Percentiles rank a stretch among this genome's conserved stretches.
Conservation (phyloP, 2,888 invertebrate genomes). For the Phoenoteleia sp. region DNA sequence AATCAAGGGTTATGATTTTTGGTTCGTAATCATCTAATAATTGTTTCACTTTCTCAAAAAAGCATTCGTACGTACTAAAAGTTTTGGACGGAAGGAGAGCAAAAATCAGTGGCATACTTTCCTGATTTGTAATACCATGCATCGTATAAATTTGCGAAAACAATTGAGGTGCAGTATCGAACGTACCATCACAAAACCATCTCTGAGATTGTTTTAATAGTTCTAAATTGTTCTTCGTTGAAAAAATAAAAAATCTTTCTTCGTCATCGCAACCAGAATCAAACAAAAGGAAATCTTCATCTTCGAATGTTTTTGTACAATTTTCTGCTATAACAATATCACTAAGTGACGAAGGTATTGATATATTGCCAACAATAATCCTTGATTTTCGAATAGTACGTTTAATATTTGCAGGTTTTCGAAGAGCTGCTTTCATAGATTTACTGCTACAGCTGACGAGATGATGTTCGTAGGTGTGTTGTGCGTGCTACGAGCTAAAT, state of each 20-base stretch:
- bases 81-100: not conserved
- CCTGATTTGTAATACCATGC: constrained; percentile 3
- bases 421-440: not conserved
- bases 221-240: not conserved
- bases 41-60: not conserved
- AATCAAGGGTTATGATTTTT: not conserved
- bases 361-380: not conserved
- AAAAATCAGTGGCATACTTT: constrained; percentile 7
- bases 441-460: not conserved
- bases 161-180: not conserved
- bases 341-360: not conserved
- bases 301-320: not conserved
- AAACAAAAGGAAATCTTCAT: not conserved
- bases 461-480: constrained; percentile 17
- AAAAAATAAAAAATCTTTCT: not conserved
- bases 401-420: not conserved
- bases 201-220: not conserved
- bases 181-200: constrained; percentile 8
- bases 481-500: not conserved
- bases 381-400: not conserved
- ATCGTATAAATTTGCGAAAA: constrained; percentile 7
- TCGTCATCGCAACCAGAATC: constrained; percentile 8
- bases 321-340: constrained; percentile 1
- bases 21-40: constrained; percentile 13
- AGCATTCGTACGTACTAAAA: not conserved